These are phyloP conservation scores for Drosophila ogumai DNA, from an alignment of 1,140 invertebrate genomes.

Conservation along the genomic window DNA sequence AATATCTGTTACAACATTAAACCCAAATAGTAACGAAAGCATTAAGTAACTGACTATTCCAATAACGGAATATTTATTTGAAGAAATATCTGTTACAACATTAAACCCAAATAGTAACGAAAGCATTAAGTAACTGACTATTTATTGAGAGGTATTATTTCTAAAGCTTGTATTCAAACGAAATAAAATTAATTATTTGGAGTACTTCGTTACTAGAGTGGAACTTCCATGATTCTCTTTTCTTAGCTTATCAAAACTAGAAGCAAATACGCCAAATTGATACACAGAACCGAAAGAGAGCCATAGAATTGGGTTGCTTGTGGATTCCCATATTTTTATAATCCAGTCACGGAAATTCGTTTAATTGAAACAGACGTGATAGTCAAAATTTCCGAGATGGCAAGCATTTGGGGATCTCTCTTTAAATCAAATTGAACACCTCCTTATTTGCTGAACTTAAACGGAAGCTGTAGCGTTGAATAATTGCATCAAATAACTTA, in stretches of 20 bases:
- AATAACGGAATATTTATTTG: too few species aligned
- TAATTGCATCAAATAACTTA: slow-evolving; percentile 71
- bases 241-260: slow-evolving; percentile 52
- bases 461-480: slow-evolving; percentile 19
- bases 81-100: too few species aligned
- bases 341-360: slow-evolving; percentile 75
- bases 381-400: neutral
- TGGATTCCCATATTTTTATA: slow-evolving; percentile 82
- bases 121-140: too few species aligned
- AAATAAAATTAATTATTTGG: neutral
- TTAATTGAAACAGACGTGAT: slow-evolving; percentile 59
- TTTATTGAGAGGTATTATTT: too few species aligned
- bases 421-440: slow-evolving; percentile 11
- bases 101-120: too few species aligned
- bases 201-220: slow-evolving; percentile 4
- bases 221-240: neutral
- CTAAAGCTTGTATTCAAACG: neutral
- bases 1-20: too few species aligned
- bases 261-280: slow-evolving; percentile 74
- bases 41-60: too few species aligned
- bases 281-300: slow-evolving; percentile 22
- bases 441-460: slow-evolving; percentile 36
- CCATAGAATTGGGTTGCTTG: slow-evolving; percentile 70
- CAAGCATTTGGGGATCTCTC: slow-evolving; percentile 13
- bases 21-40: too few species aligned